These are phyloP conservation scores for Otus sunia DNA, from an alignment of 2,113 vertebrate species.

Conservation along the genomic window DNA sequence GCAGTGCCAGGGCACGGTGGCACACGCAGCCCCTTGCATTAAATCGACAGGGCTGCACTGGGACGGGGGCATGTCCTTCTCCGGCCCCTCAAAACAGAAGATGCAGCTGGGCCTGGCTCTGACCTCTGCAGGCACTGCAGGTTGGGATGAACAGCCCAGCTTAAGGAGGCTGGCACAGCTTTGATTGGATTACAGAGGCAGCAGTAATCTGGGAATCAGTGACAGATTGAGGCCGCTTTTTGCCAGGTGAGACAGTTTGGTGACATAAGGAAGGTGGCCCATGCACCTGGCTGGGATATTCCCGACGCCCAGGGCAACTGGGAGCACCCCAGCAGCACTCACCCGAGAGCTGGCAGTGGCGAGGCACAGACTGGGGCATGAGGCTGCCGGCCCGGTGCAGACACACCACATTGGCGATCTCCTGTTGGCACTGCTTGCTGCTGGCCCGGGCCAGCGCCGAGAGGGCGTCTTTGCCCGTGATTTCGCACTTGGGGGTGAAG, in stretches of 20 bases:
- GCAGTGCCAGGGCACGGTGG: background rate
- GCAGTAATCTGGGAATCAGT: background rate
- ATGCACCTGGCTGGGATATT: accelerated
- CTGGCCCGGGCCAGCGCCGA: conserved; percentile 90
- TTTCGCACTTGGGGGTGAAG: conserved; percentile 93
- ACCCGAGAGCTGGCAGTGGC: conserved; percentile 90
- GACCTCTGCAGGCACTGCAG: background rate
- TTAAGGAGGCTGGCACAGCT: background rate
- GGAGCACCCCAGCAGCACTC: background rate
- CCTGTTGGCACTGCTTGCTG: conserved; percentile 90
- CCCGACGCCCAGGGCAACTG: accelerated
- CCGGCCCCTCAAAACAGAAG: background rate
- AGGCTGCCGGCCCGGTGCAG: conserved; percentile 89
- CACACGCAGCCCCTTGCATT: accelerated
- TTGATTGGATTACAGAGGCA: conserved; percentile 22
- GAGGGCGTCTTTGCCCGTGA: conserved; percentile 90
- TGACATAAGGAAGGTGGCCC: background rate
- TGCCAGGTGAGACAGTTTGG: background rate
- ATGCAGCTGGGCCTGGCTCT: background rate
- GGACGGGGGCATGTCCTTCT: background rate
- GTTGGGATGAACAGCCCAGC: background rate
- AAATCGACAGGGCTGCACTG: accelerated
- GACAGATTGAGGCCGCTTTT: background rate
- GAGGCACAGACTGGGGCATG: conserved; percentile 88
- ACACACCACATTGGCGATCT: conserved; percentile 93